Evolutionary conservation across 2,113 vertebrate genomes (phyloP).

Genomic region (Mesitornis unicolor): DNA sequence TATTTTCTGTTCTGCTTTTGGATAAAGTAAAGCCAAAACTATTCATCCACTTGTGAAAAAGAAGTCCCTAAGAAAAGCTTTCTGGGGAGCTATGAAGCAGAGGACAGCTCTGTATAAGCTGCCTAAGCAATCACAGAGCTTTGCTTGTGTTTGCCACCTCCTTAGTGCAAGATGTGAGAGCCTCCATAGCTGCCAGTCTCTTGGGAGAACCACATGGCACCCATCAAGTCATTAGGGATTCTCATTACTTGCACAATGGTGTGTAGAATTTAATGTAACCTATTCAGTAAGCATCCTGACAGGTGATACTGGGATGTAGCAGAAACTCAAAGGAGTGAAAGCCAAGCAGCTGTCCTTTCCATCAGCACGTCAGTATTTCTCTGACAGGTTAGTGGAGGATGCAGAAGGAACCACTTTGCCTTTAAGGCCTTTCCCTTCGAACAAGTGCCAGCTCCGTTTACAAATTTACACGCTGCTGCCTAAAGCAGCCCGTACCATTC

Average conservation of each 20-base stretch:
- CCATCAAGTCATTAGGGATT: background rate
- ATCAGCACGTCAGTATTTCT: background rate
- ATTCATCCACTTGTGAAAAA: background rate
- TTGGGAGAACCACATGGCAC: background rate
- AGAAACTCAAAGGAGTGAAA: background rate
- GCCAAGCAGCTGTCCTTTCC: background rate
- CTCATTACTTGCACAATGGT: background rate
- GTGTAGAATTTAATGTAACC: background rate
- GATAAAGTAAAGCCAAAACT: background rate
- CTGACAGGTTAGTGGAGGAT: background rate
- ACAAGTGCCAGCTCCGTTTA: background rate
- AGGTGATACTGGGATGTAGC: background rate
- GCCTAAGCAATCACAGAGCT: background rate
- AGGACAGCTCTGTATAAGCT: background rate
- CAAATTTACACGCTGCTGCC: background rate
- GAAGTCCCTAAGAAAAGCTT: background rate
- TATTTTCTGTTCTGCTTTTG: background rate
- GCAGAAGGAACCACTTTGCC: background rate
- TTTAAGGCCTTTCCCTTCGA: background rate
- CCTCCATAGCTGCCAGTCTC: accelerated
- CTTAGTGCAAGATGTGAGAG: background rate
- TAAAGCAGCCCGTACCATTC: background rate
- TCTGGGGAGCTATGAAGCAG: background rate
- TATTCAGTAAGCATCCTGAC: background rate
- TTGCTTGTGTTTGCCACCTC: background rate